Evolutionary conservation across 2,113 vertebrate species (phyloP), one percentile per base, ranked within the genome.

Genomic region (Pseudorasbora parva): DNA sequence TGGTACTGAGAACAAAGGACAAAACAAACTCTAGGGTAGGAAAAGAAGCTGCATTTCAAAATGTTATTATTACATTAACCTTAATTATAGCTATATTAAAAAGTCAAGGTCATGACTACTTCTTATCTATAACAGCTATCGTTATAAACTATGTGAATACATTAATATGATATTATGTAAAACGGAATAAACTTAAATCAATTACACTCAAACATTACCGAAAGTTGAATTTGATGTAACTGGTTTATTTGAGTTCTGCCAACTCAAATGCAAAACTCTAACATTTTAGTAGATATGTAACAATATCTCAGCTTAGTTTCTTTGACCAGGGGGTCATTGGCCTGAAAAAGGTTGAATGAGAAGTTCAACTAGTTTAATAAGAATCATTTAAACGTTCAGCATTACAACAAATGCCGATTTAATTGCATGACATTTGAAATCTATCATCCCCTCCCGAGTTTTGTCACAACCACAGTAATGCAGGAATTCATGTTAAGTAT

Each of bases 401-500:
- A 54, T 54, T 54, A 54, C 19, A 54, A 54, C 51, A 68, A 68
- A 68, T 2, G 30, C 6, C 0, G 3, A 68, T 5, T 37, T 21
- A 37, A 37, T 68, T 30, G 30, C 30, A 19, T 37, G 33, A 41
- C 37, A n/a, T 45, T 71, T 45, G 11, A 23, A 71, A 71, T 23
- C 37, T 14, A 23, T n/a, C 37, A n/a, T 4, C 5, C 2, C 37
- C 2, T 49, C 21, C n/a, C 3, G 21, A n/a, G 41, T 23, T n/a
- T 21, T 41, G 30, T 41, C n/a, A n/a, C 33, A 19, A 69, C 17
- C 21, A 6, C 11, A 45, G 37, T 15, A 72, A 45, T 25, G 41
- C 69, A 72, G n/a, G 69, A 72, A 71, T 71, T 45, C n/a, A 23
- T 72, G 41, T 72, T 47, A 45, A 72, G 41, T 25, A 47, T 72